These are phyloP conservation scores for Eriocheir sinensis DNA, from an alignment of 1,140 invertebrate genomes.

Conservation along the genomic window DNA sequence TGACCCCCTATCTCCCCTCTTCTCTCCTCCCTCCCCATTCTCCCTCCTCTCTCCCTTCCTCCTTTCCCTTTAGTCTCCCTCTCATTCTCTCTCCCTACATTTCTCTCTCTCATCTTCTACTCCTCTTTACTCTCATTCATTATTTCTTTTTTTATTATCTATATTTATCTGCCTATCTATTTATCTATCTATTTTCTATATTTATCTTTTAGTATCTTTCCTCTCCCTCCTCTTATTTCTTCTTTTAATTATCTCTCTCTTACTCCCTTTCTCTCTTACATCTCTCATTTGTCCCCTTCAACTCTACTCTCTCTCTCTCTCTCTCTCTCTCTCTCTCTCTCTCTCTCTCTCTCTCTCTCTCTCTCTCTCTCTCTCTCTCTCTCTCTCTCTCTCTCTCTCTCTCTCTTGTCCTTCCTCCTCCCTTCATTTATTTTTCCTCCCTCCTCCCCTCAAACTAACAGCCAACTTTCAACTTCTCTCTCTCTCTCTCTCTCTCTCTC, in stretches of 20 bases:
- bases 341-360: constrained; percentile 22
- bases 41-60: constrained; percentile 19
- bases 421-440: not conserved
- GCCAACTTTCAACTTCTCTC: not conserved
- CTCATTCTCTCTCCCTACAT: not conserved
- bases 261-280: too few species aligned
- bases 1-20: too few species aligned
- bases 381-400: not conserved
- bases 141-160: too few species aligned
- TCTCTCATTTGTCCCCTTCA: too few species aligned
- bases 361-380: not conserved
- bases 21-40: not conserved
- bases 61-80: constrained; percentile 5
- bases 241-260: too few species aligned
- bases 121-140: too few species aligned
- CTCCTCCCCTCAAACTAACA: too few species aligned
- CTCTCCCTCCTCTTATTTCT: too few species aligned
- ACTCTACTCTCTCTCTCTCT: not conserved
- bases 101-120: too few species aligned
- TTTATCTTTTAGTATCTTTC: too few species aligned
- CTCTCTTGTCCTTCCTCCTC: not conserved
- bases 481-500: not conserved
- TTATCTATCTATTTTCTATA: too few species aligned
- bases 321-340: constrained; percentile 20
- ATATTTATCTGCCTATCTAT: too few species aligned